Base-by-base conservation (phyloP, 1,140 invertebrate species). In the Drosophila eugracilis region DNA sequence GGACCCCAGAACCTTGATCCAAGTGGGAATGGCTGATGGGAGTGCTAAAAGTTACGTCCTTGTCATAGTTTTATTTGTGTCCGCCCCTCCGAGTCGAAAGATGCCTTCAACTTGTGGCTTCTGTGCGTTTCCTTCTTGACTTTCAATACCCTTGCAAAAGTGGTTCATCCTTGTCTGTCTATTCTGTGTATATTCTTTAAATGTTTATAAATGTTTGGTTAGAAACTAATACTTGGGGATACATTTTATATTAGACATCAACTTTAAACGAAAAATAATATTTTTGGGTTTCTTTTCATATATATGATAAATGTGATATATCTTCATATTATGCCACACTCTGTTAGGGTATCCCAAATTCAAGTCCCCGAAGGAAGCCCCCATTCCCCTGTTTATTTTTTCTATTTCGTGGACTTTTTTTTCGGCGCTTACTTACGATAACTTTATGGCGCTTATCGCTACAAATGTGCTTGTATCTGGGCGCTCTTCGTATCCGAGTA, bases 381-480 rank as follows among this genome's bases (percentile, higher is more conserved):
- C 50, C 12, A 5, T 6, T 62, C 7, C 21, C 9, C 5, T 9
- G 9, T 6, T 42, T 24, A 36, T 55, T 53, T 60, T 14, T 19
- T 58, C 44, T 72, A 59, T 57, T 53, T 78, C 60, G 49, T 47
- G 24, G 53, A 48, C 30, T 50, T 53, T 62, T 76, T 72, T 88
- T 83, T 81, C 59, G 65, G 49, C 75, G 84, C 78, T 88, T 89
- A 88, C 84, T 88, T 89, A 89, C 83, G 83, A 89, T 88, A 88
- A 88, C 78, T 89, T 88, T 88, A 88, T 89, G 83, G 73, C 83
- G 71, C 83, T 88, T 88, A 88, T 88, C 83, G 83, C 84, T 79
- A 73, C 72, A 88, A 88, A 88, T 89, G 84, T 89, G 84, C 83
- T 88, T 89, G 84, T 89, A 89, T 86, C 81, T 88, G 54, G 74